Evolutionary conservation across 1,140 invertebrate species (phyloP).

Genomic region (Formica selysi): DNA sequence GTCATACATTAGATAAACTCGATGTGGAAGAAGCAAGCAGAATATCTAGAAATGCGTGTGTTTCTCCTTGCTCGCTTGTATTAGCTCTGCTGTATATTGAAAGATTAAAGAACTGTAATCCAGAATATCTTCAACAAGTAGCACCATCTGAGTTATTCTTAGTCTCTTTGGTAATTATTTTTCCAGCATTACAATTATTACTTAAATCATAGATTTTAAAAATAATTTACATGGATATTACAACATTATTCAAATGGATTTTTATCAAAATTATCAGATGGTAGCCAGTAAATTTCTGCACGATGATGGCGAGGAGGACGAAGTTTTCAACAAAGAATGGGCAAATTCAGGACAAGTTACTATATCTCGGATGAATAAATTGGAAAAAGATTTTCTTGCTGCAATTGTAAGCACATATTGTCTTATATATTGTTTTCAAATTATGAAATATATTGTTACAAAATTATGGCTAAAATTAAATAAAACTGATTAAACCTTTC

Average conservation of each 20-base stretch:
- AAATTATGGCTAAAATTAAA: no score
- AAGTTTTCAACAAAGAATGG: conserved; percentile 96
- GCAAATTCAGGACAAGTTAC: conserved; percentile 92
- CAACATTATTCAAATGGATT: conserved; percentile 26
- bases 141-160: conserved; percentile 96
- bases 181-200: conserved; percentile 69
- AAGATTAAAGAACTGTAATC: conserved; percentile 92
- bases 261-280: conserved; percentile 89
- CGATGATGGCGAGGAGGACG: conserved; percentile 96
- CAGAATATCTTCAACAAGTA: conserved; percentile 92
- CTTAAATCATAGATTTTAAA: background rate
- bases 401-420: conserved; percentile 92
- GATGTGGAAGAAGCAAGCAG: conserved; percentile 92
- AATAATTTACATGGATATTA: background rate
- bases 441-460: no score
- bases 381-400: conserved; percentile 95
- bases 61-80: conserved; percentile 94
- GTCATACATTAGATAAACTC: conserved; percentile 92
- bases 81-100: conserved; percentile 95
- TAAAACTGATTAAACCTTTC: no score
- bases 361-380: conserved; percentile 91
- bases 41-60: conserved; percentile 92
- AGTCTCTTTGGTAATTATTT: conserved; percentile 93
- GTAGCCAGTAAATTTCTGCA: conserved; percentile 97
- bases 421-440: no score